A percentile compares a stretch with the other conserved stretches of the same genome.
These are phyloP conservation scores for Crotalus viridis DNA, from an alignment of 2,113 vertebrate species.

Conservation along the genomic window DNA sequence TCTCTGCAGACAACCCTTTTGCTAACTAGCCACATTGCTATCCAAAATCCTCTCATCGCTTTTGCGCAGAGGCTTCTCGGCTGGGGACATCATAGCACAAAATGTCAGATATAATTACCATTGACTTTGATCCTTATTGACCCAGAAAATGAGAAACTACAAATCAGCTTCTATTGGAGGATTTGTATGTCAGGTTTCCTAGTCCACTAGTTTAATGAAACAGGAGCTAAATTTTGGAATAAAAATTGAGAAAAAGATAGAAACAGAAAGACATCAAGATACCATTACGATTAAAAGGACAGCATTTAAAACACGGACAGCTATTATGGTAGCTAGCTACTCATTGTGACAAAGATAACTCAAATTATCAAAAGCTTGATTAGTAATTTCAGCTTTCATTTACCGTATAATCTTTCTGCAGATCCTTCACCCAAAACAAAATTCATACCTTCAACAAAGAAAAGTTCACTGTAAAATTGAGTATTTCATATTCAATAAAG, in stretches of 20 bases:
- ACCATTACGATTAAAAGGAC: not conserved
- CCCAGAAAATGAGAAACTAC: conserved; percentile 7
- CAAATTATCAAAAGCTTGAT: not conserved
- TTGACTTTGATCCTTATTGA: not conserved
- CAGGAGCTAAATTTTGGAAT: not conserved
- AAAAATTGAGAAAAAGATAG: not conserved
- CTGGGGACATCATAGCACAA: not conserved
- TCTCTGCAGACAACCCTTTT: not conserved
- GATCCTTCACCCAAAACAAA: not conserved
- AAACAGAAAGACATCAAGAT: not conserved
- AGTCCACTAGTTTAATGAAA: not conserved
- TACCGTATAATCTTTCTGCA: not conserved
- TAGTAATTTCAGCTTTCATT: not conserved
- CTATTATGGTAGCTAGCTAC: not conserved
- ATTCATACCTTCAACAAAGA: not conserved
- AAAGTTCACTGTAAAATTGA: not conserved
- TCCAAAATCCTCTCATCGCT: not conserved
- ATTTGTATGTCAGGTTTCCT: not conserved
- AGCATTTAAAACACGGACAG: not conserved
- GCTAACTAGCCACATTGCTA: not conserved
- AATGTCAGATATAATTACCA: not conserved
- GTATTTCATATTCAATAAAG: not conserved
- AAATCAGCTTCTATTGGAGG: not conserved
- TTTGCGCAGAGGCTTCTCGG: not conserved
- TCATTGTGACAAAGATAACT: not conserved